Evolutionary conservation across 2,888 invertebrate genomes (phyloP), one percentile per base, ranked within the genome.

Genomic region (Dichetophora obliterata): DNA sequence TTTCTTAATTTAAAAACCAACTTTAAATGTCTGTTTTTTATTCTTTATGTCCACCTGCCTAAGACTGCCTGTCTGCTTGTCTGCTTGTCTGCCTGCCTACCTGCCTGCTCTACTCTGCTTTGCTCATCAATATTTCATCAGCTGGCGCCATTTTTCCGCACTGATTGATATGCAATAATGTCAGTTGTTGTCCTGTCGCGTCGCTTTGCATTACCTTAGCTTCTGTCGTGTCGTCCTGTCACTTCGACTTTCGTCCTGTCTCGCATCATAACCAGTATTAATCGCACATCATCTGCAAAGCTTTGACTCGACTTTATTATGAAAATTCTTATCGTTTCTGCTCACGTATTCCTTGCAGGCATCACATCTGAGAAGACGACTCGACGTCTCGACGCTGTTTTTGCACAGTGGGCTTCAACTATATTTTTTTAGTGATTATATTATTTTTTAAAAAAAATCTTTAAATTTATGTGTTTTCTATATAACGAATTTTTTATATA

Each of bases 111-210:
- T 31, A 16, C 19, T 2, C n/a, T 16, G n/a, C 16, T 52, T 14
- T 54, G 66, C 74, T 75, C 74, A 66, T 73, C 48, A 73, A 61
- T 61, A 73, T 63, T 50, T 66, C 75, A 59, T 66, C 68, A 75
- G 66, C 66, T 66, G 54, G 66, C 57, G 54, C 66, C 57, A 57
- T 65, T 66, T 59, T 75, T 75, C 66, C 68, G 57, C 68, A 54
- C 75, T 75, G 75, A 75, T 75, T 75, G 75, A 75, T 75, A 75
- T 75, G 75, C 75, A 75, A 50, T 66, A 75, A 52, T 63, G 43
- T 43, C 75, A 57, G 75, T 24, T 27, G 52, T 66, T 52, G 27
- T 63, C 43, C 63, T 27, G 48, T 27, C 22, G 19, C 24, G 24
- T 24, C 48, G 19, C 50, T 11, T 43, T 14, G 24, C 24, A 16